Base-by-base conservation (phyloP, 64 coral and sea anemone species). In the Montipora sp. region DNA sequence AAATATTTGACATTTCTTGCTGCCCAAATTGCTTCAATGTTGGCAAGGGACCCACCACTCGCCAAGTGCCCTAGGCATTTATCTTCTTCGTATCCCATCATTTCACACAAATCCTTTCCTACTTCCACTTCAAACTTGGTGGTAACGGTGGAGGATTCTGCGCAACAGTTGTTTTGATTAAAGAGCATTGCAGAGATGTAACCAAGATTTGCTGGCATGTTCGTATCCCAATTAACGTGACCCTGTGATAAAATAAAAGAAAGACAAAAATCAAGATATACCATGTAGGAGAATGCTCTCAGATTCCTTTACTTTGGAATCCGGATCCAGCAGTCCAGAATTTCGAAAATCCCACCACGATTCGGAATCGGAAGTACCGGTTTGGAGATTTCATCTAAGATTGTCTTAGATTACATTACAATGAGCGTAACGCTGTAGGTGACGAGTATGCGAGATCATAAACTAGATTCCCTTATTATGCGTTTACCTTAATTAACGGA, bases 11-110 rank as follows among this genome's bases (percentile, higher is more conserved):
- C 65, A 69, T 95, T 95, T 53, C 93, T 84, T 75, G 72, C 89
- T 3, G 88, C 74, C 93, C 93, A 95, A 8, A 95, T 80, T 50
- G 93, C 89, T 86, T 95, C 93, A 50, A 95, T 91, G 46, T 95
- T 95, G 3, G 93, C 89, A 1, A 91, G 44, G 44, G 81, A 74
- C 36, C 93, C 93, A 48, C 93, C 93, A 70, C 73, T 20, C 14
- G 82, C 49, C 10, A 94, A 14, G 24, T 89, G 92, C 10, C 92
- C 83, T 61, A 74, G 81, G 19, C 57, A 53, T 69, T 78, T 20
- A 4, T 79, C 27, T 15, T 21, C 16, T 67, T 96, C 90, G 44
- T 89, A 96, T 24, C 90, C 94, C 60, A 96, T 88, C 94, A 96
- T 96, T 15, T 72, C 83, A 89, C 86, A 96, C 50, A 96, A 79